These are phyloP conservation scores for Malurus leucopterus DNA, from an alignment of 2,797 vertebrate genomes.

Conservation along the genomic window DNA sequence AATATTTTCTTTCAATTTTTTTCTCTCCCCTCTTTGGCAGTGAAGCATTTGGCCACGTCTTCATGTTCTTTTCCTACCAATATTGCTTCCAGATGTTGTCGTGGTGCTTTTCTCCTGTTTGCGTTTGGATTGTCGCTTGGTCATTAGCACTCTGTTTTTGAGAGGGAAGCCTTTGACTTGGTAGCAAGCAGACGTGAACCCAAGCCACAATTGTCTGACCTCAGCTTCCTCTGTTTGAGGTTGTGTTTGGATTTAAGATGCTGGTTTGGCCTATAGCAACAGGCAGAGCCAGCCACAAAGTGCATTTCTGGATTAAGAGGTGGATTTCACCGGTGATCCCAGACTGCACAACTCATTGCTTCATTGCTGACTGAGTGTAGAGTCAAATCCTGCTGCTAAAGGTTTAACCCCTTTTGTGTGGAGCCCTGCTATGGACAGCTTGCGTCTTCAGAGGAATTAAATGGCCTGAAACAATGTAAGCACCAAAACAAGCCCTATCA, in stretches of 20 bases:
- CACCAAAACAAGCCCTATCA: background rate
- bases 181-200: constrained; percentile 21
- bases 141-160: constrained; percentile 23
- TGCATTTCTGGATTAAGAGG: background rate
- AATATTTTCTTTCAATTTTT: background rate
- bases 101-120: constrained; percentile 4
- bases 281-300: background rate
- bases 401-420: background rate
- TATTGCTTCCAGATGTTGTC: constrained; percentile 66
- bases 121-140: background rate
- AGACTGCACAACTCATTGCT: background rate
- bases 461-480: background rate
- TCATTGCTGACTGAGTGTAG: fast-evolving
- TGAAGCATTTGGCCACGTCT: constrained; percentile 46
- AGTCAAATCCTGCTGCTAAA: background rate
- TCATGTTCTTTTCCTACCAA: constrained; percentile 1
- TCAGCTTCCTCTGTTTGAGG: constrained; percentile 22
- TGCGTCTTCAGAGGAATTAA: background rate
- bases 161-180: constrained; percentile 31
- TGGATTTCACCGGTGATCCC: background rate
- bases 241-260: constrained; percentile 17
- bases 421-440: background rate
- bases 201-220: constrained; percentile 43
- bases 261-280: background rate
- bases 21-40: background rate